These are phyloP conservation scores for Cinclus mexicanus DNA, from an alignment of 2,113 vertebrate genomes.

Conservation along the genomic window DNA sequence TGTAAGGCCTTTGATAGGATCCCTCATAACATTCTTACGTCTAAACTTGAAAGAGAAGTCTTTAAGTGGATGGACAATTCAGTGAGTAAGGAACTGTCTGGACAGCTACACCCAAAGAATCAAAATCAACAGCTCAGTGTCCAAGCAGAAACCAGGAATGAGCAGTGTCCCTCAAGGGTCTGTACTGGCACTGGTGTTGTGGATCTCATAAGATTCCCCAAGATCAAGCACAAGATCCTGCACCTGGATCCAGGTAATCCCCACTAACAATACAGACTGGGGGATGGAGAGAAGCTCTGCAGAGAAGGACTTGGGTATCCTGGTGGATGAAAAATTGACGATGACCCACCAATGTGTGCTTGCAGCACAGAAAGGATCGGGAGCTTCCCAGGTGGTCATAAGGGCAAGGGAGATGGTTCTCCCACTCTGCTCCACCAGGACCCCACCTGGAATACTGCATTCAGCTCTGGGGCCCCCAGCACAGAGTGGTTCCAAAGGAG, in stretches of 20 bases:
- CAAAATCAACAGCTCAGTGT: not conserved
- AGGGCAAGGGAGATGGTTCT: not conserved
- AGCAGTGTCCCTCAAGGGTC: not conserved
- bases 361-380: not conserved
- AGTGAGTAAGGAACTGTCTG: not conserved
- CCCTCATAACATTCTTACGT: not conserved
- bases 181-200: not conserved
- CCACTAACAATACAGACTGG: not conserved
- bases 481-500: not conserved
- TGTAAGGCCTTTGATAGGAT: not conserved
- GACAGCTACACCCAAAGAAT: not conserved
- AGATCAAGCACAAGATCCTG: not conserved
- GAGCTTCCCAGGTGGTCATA: not conserved
- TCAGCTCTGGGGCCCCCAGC: not conserved
- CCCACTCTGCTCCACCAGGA: not conserved
- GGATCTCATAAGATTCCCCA: not conserved
- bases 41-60: not conserved
- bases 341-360: not conserved
- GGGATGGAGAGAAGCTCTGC: not conserved
- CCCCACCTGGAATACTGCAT: accelerated
- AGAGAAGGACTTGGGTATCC: not conserved
- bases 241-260: not conserved
- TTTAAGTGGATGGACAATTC: not conserved
- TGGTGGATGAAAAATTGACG: not conserved
- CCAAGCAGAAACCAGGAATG: not conserved